These are phyloP conservation scores for Shinisaurus crocodilurus DNA, from an alignment of 2,113 vertebrate species.

Conservation along the genomic window DNA sequence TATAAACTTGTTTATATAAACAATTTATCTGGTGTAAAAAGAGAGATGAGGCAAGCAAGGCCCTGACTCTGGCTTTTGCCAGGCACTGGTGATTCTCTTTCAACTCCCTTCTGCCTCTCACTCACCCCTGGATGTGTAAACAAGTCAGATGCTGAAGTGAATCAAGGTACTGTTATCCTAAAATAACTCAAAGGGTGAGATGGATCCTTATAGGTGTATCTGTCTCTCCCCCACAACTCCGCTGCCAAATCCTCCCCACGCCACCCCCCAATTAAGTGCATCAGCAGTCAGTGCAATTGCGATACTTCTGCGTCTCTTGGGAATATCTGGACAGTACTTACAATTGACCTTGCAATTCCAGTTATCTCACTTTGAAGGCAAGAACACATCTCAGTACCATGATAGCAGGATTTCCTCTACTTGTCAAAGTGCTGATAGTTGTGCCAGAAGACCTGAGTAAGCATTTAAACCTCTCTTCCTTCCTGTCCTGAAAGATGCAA, in stretches of 20 bases:
- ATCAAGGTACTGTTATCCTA: background rate
- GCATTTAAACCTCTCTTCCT: background rate
- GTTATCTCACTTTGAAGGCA: background rate
- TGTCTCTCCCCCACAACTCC: background rate
- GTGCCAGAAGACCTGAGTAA: background rate
- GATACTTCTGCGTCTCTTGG: background rate
- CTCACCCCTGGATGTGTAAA: conserved; percentile 8
- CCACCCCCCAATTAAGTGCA: background rate
- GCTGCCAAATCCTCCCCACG: background rate
- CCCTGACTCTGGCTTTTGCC: background rate
- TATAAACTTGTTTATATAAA: background rate
- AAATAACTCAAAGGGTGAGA: background rate
- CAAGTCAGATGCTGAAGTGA: background rate
- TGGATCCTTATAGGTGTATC: background rate
- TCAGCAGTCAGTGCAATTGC: background rate
- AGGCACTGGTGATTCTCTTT: background rate
- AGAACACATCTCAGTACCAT: background rate
- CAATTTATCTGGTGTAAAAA: background rate
- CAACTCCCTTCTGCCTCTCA: background rate
- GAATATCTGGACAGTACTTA: background rate
- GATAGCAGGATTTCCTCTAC: conserved; percentile 31
- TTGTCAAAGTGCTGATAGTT: background rate
- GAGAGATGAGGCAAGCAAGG: background rate
- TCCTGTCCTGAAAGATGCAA: conserved; percentile 3
- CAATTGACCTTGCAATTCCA: background rate